Evolutionary conservation across 1,140 invertebrate species (phyloP), one percentile per base, ranked within the genome.

Genomic region (Drosophila burlai): DNA sequence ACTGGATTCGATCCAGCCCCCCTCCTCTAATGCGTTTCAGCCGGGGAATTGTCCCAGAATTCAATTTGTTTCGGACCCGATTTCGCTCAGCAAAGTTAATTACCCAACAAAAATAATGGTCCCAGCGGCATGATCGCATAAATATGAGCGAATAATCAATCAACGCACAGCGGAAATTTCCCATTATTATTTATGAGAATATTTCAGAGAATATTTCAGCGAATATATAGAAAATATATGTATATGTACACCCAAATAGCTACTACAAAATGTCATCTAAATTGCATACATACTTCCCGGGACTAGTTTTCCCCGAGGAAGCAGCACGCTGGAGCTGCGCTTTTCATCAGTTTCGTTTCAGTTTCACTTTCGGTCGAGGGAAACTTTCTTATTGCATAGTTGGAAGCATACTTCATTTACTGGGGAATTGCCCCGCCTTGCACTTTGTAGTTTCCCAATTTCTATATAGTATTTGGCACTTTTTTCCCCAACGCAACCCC

Each of bases 391-490:
- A 73, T 73, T 73, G 69, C 52, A 72, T 42, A 72, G 21, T 73
- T 34, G 29, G 21, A 47, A 61, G 21, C 57, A 80, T 83, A 83
- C 83, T 82, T 82, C 73, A 77, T 66, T 80, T 80, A 66, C 82
- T 83, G 69, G 18, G 29, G 29, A 63, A 63, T 45, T 66, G 63
- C 21, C 58, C 58, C 29, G n/a, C 11, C 38, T 50, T 40, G 52
- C 49, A 79, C 59, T 55, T 64, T 71, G 54, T 67, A 65, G 80
- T 65, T 77, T 80, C 52, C 34, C 76, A 54, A 73, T 73, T 73
- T 84, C 54, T 81, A 57, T 76, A 64, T 65, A 59, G 50, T 64
- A 58, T 65, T 83, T 84, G 81, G 72, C 81, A 83, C 81, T 84
- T 65, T 84, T 76, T 54, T 4, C 3, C 7, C 18, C 18, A 9